These are phyloP conservation scores for Pandion haliaetus DNA, from an alignment of 2,113 vertebrate genomes.

Conservation along the genomic window DNA sequence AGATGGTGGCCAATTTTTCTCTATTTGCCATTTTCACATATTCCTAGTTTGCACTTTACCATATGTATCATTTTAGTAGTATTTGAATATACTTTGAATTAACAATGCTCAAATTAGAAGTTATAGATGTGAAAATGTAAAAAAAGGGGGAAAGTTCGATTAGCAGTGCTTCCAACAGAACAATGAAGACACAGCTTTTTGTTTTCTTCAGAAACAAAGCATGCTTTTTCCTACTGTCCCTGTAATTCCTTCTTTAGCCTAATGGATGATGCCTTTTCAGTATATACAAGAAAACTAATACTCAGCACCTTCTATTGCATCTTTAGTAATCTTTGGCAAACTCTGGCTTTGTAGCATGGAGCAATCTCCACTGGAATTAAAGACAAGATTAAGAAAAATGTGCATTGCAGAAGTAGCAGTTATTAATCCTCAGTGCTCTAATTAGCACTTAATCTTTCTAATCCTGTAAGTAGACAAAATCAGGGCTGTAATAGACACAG, in stretches of 20 bases:
- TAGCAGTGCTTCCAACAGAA: neutral
- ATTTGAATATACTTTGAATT: neutral
- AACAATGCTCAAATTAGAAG: neutral
- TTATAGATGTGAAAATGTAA: neutral
- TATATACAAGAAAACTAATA: neutral
- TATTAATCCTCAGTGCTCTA: constrained; percentile 17
- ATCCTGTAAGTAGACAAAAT: constrained; percentile 47
- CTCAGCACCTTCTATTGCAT: neutral
- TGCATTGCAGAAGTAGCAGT: constrained; percentile 20
- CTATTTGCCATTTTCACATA: neutral
- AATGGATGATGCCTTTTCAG: neutral
- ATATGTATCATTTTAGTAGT: neutral
- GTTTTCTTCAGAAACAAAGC: constrained; percentile 4
- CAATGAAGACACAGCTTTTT: neutral
- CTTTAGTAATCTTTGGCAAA: constrained; percentile 8
- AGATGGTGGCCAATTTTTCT: neutral
- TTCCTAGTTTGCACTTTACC: neutral
- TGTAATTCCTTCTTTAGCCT: neutral
- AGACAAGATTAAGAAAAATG: constrained; percentile 41
- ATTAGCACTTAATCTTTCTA: constrained; percentile 51
- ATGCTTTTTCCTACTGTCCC: neutral
- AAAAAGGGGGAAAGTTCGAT: neutral
- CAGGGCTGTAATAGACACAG: constrained; percentile 5
- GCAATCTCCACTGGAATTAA: constrained; percentile 24
- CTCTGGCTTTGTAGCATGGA: constrained; percentile 3